Percentiles rank a stretch among this genome's conserved stretches.
phyloP scores from a whole-genome alignment of 2,888 invertebrate genomes.

The Agonum fuliginosum region DNA sequence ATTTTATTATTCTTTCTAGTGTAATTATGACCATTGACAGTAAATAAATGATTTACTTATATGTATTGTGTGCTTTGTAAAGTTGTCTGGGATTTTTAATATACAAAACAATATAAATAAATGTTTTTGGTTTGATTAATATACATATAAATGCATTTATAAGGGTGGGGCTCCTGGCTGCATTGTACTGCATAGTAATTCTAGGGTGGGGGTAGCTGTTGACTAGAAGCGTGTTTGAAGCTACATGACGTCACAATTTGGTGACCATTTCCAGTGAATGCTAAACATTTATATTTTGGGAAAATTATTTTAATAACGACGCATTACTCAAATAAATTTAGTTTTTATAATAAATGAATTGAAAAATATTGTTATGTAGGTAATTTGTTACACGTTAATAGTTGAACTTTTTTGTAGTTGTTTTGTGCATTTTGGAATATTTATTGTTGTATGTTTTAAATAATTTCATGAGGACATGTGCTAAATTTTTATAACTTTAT shows the following conservation, averaged over 20 bases:
- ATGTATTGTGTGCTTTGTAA: slow-evolving; percentile 11
- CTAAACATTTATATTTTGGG: slow-evolving; percentile 25
- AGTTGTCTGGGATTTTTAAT: not conserved
- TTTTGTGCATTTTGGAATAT: too few relatives aligned
- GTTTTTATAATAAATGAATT: too few relatives aligned
- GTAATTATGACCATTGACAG: slow-evolving; percentile 40
- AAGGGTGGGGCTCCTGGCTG: slow-evolving; percentile 58
- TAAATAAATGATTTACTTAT: slow-evolving; percentile 53
- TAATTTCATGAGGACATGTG: too few relatives aligned
- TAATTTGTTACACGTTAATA: too few relatives aligned
- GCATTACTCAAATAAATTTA: not conserved
- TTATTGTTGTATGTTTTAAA: too few relatives aligned
- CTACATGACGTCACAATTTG: slow-evolving; percentile 38
- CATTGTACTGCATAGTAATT: slow-evolving; percentile 58
- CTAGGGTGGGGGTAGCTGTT: slow-evolving; percentile 52
- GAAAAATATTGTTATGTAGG: too few relatives aligned
- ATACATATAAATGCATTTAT: slow-evolving; percentile 53
- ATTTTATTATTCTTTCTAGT: slow-evolving; percentile 46
- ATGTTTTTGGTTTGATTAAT: slow-evolving; percentile 56
- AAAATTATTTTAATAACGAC: not conserved
- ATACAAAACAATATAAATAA: not conserved
- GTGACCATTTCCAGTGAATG: slow-evolving; percentile 8
- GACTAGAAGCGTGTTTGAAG: slow-evolving; percentile 44
- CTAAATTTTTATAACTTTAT: too few relatives aligned
- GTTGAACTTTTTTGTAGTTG: too few relatives aligned